Percentiles rank a stretch among this genome's conserved stretches.
phyloP scores from a whole-genome alignment of 2,888 invertebrate species.

The Lithophane socia region DNA sequence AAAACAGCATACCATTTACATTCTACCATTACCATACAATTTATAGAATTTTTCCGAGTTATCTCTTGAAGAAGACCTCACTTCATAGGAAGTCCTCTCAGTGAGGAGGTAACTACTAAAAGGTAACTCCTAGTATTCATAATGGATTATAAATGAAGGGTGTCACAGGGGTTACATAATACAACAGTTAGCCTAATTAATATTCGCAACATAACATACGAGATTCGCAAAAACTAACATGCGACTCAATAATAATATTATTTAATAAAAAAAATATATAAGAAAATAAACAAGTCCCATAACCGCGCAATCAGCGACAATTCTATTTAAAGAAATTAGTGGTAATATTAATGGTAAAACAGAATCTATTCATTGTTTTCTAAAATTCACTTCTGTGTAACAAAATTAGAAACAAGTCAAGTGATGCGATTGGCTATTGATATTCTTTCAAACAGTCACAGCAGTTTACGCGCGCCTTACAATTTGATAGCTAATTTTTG shows the following conservation, averaged over 20 bases:
- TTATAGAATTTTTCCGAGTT: neutral
- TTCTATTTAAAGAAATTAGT: neutral
- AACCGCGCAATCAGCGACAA: neutral
- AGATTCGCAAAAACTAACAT: constrained; percentile 32
- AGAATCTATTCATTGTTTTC: neutral
- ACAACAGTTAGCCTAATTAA: constrained; percentile 34
- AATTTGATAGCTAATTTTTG: neutral
- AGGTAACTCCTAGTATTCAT: neutral
- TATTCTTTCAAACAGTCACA: neutral
- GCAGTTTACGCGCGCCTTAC: neutral
- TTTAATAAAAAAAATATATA: neutral
- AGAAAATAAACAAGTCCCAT: constrained; percentile 4
- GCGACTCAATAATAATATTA: constrained; percentile 30
- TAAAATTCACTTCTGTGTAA: neutral
- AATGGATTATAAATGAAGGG: neutral
- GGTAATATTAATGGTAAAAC: constrained; percentile 1
- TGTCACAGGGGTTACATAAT: constrained; percentile 20
- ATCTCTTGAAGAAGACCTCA: neutral
- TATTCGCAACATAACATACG: constrained; percentile 26
- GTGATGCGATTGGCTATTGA: neutral
- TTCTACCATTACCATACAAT: constrained; percentile 20
- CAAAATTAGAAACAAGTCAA: neutral
- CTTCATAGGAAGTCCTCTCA: neutral
- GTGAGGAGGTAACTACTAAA: neutral
- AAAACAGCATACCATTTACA: neutral